Evolutionary conservation across 2,888 invertebrate species (phyloP).

Genomic region (Polydrusus tereticollis): DNA sequence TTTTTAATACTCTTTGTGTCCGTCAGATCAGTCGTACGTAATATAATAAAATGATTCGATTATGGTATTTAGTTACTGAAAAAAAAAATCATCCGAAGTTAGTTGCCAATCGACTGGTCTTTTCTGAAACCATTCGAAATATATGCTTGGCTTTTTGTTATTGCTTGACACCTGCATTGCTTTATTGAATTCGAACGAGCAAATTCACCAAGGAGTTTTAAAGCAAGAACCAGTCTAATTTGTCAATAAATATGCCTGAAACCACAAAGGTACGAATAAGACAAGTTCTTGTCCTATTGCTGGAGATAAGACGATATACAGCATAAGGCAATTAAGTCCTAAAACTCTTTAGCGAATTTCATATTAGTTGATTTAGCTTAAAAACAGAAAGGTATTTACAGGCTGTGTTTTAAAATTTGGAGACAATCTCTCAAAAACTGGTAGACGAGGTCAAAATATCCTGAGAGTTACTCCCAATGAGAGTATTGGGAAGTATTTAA

Average conservation of each 20-base stretch:
- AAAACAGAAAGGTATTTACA: background rate
- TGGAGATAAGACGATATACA: too few relatives aligned
- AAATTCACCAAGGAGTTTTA: too few relatives aligned
- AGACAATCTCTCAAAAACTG: too few relatives aligned
- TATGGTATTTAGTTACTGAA: constrained; percentile 27
- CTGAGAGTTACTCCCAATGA: too few relatives aligned
- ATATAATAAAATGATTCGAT: background rate
- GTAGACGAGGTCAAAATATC: too few relatives aligned
- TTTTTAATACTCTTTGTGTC: constrained; percentile 48
- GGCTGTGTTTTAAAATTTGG: background rate
- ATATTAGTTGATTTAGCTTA: constrained; percentile 41
- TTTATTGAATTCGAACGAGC: constrained; percentile 53
- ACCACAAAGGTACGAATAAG: too few relatives aligned
- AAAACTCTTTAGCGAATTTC: too few relatives aligned
- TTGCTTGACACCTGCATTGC: constrained; percentile 61
- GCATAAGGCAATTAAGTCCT: too few relatives aligned
- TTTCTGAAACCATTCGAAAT: constrained; percentile 75
- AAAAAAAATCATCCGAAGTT: constrained; percentile 63
- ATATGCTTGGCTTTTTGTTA: constrained; percentile 65
- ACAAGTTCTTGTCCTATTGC: too few relatives aligned
- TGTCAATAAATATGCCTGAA: too few relatives aligned
- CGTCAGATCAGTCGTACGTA: constrained; percentile 66
- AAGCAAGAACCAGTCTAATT: too few relatives aligned
- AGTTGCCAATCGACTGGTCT: constrained; percentile 78
- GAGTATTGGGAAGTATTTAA: too few relatives aligned